A percentile compares a stretch with the other conserved stretches of the same genome.
Evolutionary conservation across 2,113 vertebrate genomes (phyloP).

Genomic region (Ginglymostoma cirratum): DNA sequence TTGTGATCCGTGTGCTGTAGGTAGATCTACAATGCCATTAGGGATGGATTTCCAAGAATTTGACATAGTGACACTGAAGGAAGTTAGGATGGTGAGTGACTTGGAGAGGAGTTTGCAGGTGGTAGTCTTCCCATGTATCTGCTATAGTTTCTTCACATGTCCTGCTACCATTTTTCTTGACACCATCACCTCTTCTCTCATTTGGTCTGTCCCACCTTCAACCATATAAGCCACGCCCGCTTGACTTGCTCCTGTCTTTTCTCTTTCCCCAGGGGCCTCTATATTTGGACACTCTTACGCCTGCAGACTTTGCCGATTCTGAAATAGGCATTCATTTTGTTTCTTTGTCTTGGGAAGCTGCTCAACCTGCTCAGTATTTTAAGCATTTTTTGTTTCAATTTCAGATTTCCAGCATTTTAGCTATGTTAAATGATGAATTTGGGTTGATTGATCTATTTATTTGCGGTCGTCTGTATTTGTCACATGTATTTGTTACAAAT

Average conservation of each 20-base stretch:
- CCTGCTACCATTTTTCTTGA: not conserved
- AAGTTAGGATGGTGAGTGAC: too few species aligned
- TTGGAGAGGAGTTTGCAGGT: too few species aligned
- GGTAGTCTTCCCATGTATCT: too few species aligned
- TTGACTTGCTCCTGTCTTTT: not conserved
- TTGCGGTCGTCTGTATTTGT: too few species aligned
- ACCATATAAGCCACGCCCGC: not conserved
- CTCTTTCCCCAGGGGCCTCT: not conserved
- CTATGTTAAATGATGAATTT: not conserved
- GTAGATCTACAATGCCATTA: too few species aligned
- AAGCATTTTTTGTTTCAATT: not conserved
- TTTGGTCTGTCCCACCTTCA: not conserved
- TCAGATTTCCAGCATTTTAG: not conserved
- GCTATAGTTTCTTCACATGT: not conserved
- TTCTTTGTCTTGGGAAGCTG: not conserved
- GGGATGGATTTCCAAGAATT: too few species aligned
- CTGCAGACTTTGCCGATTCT: not conserved
- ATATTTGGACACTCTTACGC: not conserved
- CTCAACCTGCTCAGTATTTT: not conserved
- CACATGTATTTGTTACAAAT: too few species aligned
- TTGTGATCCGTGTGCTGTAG: too few species aligned
- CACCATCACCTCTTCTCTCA: not conserved
- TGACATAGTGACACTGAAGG: too few species aligned
- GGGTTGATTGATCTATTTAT: not conserved
- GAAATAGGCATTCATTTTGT: not conserved